phyloP scores from a whole-genome alignment of 2,888 invertebrate genomes.

The Bugulina stolonifera region DNA sequence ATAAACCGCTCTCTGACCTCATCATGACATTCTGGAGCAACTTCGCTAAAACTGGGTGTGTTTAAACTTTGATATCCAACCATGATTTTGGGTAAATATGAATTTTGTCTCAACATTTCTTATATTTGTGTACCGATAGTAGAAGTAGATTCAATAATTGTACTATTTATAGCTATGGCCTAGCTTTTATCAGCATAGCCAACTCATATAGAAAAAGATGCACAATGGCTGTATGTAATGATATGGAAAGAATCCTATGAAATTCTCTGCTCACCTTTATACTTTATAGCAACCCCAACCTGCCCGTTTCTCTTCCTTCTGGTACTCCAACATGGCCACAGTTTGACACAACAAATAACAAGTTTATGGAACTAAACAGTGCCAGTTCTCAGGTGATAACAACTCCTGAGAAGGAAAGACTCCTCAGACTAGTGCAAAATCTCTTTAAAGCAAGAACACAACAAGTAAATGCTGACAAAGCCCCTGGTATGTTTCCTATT shows the following conservation, averaged over 20 bases:
- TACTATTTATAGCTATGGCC: too few relatives aligned
- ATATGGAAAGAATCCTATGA: too few relatives aligned
- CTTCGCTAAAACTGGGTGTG: slow-evolving; percentile 20
- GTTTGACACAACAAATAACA: not conserved
- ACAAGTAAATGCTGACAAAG: slow-evolving; percentile 6
- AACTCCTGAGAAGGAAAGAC: slow-evolving; percentile 23
- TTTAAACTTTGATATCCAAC: too few relatives aligned
- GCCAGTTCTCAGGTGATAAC: not conserved
- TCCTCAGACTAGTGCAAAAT: not conserved
- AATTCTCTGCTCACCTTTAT: not conserved
- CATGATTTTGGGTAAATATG: too few relatives aligned
- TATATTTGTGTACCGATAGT: too few relatives aligned
- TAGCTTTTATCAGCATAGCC: too few relatives aligned
- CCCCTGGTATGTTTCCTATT: not conserved
- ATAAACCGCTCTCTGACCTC: slow-evolving; percentile 4
- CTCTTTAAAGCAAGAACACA: not conserved
- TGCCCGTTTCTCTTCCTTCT: not conserved
- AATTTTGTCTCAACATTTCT: too few relatives aligned
- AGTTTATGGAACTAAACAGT: not conserved
- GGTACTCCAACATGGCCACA: not conserved
- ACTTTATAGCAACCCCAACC: slow-evolving; percentile 2
- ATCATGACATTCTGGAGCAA: slow-evolving; percentile 19
- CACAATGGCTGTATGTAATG: too few relatives aligned
- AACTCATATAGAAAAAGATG: too few relatives aligned
- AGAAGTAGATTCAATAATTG: too few relatives aligned